phyloP scores from a whole-genome alignment of 1,140 invertebrate species.

The Apis florea region DNA sequence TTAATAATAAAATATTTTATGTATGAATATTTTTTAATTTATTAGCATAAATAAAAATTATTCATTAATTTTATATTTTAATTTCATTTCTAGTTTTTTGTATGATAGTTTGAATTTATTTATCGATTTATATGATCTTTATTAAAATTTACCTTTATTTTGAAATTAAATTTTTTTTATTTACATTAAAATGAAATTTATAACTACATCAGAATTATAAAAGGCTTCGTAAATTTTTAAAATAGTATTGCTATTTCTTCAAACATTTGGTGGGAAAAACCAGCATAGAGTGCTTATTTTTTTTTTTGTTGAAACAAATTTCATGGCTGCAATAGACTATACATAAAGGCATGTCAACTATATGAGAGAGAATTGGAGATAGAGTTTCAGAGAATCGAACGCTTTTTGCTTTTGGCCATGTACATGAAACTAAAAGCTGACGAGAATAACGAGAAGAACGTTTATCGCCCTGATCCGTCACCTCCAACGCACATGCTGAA shows the following conservation, averaged over 20 bases:
- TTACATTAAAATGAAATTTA: not conserved
- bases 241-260: not conserved
- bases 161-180: no score
- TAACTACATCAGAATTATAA: not conserved
- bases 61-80: no score
- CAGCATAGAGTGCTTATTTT: not conserved
- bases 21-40: no score
- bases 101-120: no score
- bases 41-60: no score
- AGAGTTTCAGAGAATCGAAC: conserved; percentile 29
- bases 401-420: conserved; percentile 26
- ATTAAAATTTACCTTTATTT: no score
- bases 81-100: no score
- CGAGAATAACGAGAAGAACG: conserved; percentile 43
- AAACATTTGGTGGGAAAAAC: not conserved
- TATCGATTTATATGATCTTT: no score
- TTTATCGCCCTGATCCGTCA: conserved; percentile 69
- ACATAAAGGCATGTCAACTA: conserved; percentile 12
- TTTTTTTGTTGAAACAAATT: conserved; percentile 25
- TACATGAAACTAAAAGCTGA: conserved; percentile 29
- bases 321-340: not conserved
- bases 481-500: conserved; percentile 66
- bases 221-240: not conserved
- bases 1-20: no score
- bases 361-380: conserved; percentile 17